Base-by-base conservation (phyloP, 2,113 vertebrate genomes). In the Excalfactoria chinensis region DNA sequence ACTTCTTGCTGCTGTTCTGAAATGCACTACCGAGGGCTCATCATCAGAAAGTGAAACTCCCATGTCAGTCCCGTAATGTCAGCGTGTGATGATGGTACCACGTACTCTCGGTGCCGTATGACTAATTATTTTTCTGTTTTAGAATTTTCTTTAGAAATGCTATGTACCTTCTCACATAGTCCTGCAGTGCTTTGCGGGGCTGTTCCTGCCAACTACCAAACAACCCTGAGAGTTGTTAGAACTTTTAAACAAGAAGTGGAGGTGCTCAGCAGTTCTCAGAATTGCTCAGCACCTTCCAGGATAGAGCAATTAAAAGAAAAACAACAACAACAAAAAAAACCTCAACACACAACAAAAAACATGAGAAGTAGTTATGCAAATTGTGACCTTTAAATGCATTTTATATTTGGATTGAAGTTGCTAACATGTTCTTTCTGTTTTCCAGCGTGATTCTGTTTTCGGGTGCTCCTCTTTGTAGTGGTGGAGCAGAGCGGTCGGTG, bases 381-480 rank as follows among this genome's bases (percentile, higher is more conserved):
- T 93, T 85, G 88, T 92, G 94, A 94, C 94, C 93, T 96, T 96
- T 95, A 95, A 84, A 93, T 90, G 82, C 84, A 93, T 94, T 94
- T 96, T 93, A 94, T 97, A 93, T 96, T 95, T 95, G 91, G 89
- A 97, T 89, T 84, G 85, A 79, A 93, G 86, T 93, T 92, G 75
- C 88, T 90, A 93, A 80, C 14, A 7, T 84, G 82, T 94, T 96
- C 94, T 89, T 89, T 94, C 62, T 93, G 80, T 84, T 91, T 96
- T 88, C 63, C 82, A 86, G 32, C 2, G 16, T 6, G 28, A 34
- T 93, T 96, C 67, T 81, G 66, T 90, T 97, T 53, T 88, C 3
- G 84, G 88, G 78, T 95, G 73, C 58, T 72, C 91, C 44, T 66
- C 79, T 92, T 95, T 80, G 75, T 96, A 44, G 23, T 2, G 49